phyloP scores from a whole-genome alignment of 2,113 vertebrate genomes.

The Oreochromis aureus region DNA sequence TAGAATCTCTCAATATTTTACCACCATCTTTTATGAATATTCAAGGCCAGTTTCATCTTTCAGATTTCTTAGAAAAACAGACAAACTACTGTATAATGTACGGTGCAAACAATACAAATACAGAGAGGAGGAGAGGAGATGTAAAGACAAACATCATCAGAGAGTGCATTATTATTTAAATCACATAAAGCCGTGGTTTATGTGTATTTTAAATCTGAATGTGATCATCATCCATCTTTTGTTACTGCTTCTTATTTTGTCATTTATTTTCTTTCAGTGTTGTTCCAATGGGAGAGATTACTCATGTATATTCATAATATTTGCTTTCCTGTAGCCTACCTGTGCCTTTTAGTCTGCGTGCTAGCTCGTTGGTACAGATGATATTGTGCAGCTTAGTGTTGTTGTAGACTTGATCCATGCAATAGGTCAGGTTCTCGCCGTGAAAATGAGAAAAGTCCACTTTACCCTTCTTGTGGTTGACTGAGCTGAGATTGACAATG shows the following conservation, averaged over 20 bases:
- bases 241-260: background rate
- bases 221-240: background rate
- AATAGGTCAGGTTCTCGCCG: constrained; percentile 34
- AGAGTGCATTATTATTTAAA: background rate
- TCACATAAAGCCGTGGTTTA: background rate
- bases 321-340: constrained; percentile 49
- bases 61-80: background rate
- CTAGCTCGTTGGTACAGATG: constrained; percentile 79
- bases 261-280: background rate
- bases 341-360: constrained; percentile 73
- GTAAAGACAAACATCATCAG: background rate
- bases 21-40: background rate
- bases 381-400: constrained; percentile 85
- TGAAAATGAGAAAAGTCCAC: constrained; percentile 70
- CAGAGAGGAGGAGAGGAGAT: background rate
- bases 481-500: constrained; percentile 78
- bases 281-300: background rate
- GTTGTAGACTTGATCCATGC: constrained; percentile 44
- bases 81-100: background rate
- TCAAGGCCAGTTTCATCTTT: background rate
- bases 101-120: background rate
- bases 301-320: background rate
- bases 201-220: background rate
- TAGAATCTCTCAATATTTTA: background rate
- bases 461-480: constrained; percentile 62